Percentiles rank a stretch among this genome's conserved stretches.
These are phyloP conservation scores for Acipenser transmontanus DNA, from an alignment of 2,797 vertebrate species.

Conservation along the genomic window DNA sequence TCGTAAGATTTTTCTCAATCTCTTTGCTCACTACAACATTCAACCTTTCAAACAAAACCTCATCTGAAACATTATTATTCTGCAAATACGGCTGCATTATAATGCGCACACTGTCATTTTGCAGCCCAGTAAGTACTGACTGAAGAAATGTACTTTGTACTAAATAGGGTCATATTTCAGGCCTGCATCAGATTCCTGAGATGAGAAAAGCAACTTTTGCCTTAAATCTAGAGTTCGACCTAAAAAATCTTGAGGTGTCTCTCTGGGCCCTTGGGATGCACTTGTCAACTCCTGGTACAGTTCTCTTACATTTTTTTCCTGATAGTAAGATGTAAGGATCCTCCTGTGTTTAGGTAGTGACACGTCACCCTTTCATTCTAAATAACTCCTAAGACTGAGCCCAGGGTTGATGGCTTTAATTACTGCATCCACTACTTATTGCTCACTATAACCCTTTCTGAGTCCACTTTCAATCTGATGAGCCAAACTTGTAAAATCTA, in stretches of 20 bases:
- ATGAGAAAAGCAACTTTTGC: background rate
- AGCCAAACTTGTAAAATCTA: background rate
- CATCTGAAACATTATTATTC: too few relatives aligned
- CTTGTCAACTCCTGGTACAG: too few relatives aligned
- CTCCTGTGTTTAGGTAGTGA: background rate
- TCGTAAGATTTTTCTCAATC: background rate
- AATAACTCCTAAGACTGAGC: background rate
- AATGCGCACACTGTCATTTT: too few relatives aligned
- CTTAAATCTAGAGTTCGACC: background rate
- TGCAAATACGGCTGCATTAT: too few relatives aligned
- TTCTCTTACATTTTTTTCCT: too few relatives aligned
- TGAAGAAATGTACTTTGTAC: too few relatives aligned
- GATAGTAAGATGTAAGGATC: background rate
- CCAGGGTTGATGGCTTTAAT: background rate
- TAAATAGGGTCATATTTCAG: too few relatives aligned
- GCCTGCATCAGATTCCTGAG: background rate
- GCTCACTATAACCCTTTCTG: background rate
- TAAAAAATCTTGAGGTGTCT: background rate
- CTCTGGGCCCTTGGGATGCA: background rate
- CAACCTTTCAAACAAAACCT: background rate
- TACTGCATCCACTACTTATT: background rate
- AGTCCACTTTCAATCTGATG: too few relatives aligned
- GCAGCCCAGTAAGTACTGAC: too few relatives aligned
- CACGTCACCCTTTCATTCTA: background rate
- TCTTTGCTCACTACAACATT: background rate